Evolutionary conservation across 2,113 vertebrate genomes (phyloP), one percentile per base, ranked within the genome.

Genomic region (Leucoraja erinaceus): DNA sequence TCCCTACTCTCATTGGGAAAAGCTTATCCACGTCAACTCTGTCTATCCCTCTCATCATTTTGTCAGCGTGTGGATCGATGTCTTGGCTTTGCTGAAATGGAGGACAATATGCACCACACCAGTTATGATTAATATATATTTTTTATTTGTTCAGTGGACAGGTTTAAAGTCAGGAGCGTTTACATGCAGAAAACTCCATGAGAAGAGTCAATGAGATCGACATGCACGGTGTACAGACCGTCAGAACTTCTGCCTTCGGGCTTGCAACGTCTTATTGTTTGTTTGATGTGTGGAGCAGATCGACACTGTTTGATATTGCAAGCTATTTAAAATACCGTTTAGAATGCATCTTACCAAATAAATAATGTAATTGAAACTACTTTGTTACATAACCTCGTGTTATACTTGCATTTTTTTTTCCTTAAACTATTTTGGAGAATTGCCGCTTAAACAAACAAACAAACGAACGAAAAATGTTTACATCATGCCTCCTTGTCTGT

Each of bases 141-240:
- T 86, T 91, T 91, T 91, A 72, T 72, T 91, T 91, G 90, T 91
- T 38, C 66, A 91, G 90, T 72, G 90, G 66, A 91, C 66, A 91
- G 38, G 90, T 91, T 91, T 91, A 72, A 72, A 91, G 16, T 91
- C 66, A 38, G 88, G 90, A 91, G 90, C 38, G 72, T 72, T 72
- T 1, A 91, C 90, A 91, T 91, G 90, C 90, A 91, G 68, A 91
- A 72, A 90, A 25, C 66, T 74, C 68, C 31, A 10, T 20, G 25
- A 38, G 6, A 74, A 33, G 68, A 72, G 68, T n/a, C 25, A 72
- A 91, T 18, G 31, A 70, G 88, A 66, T 70, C 25, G 38, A 47
- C 90, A 91, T 91, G 68, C 90, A 7, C 9, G 47, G 68, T 18
- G 16, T 22, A 72, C 90, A 22, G 28, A 70, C 18, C 47, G 20